Evolutionary conservation across 2,888 invertebrate genomes (phyloP), one percentile per base, ranked within the genome.

Genomic region (Meteorus cinctellus): DNA sequence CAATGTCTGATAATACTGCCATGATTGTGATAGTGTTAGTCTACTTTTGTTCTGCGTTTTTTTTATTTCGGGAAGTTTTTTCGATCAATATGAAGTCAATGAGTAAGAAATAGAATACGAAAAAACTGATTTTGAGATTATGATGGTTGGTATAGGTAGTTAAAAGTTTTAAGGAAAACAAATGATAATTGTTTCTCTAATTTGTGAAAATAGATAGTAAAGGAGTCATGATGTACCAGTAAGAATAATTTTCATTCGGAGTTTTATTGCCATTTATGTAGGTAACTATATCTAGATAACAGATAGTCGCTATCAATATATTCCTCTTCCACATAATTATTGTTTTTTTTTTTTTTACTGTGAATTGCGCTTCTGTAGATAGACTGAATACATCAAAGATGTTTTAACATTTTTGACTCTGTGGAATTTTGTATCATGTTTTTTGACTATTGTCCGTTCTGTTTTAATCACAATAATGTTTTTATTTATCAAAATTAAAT

Each of bases 221-320:
- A 62, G 36, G 60, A 16, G 24, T 24, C 16, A 41, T 16, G 31
- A 36, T 70, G 16, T 70, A 77, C 71, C 67, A 41, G 75, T 77
- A 78, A 78, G 73, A 77, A 75, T 78, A 78, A 78, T 65, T 73
- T 78, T 68, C 16, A 67, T 78, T 78, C 76, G 79, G 76, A 81
- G 76, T 79, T 79, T 72, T 68, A 72, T 77, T 78, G 77, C 78
- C 79, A 81, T 79, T 79, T 74, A 75, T 79, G 77, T 59, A 72
- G 45, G 45, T 73, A 41, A 41, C 70, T 72, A 55, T 72, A 74
- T 68, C 60, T 77, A 76, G 76, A 68, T 67, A 67, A 55, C 34
- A 73, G 27, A 59, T 71, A 71, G 48, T 75, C 51, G 55, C 75
- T 55, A 70, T 48, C 14, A 27, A 48, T 19, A 72, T 27, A 27